Conservation (phyloP, 2,888 invertebrate species). For the Galerucella calmariensis region DNA sequence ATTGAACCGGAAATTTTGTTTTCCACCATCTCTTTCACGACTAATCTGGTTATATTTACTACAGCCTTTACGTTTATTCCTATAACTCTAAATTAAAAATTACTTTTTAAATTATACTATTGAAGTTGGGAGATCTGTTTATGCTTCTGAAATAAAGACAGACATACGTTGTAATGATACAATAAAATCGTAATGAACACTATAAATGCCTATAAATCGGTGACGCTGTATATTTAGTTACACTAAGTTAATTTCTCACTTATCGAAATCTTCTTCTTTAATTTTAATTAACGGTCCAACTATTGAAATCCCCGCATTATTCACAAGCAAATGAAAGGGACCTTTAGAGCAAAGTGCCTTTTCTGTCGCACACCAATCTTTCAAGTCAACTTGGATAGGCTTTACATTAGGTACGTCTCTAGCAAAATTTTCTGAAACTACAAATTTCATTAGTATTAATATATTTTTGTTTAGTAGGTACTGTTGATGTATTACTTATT, state of each 20-base stretch:
- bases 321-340: constrained; percentile 85
- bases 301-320: constrained; percentile 85
- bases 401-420: constrained; percentile 69
- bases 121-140: neutral
- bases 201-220: neutral
- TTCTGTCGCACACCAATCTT: constrained; percentile 80
- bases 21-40: constrained; percentile 78
- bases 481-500: constrained; percentile 53
- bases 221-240: neutral
- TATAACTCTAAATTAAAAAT: constrained; percentile 70
- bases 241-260: constrained; percentile 63
- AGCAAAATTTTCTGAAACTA: constrained; percentile 51
- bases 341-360: constrained; percentile 70
- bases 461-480: neutral
- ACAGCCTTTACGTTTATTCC: constrained; percentile 86
- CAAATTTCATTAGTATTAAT: constrained; percentile 24
- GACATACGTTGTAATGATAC: too few relatives aligned
- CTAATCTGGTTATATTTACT: constrained; percentile 86
- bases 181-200: too few relatives aligned
- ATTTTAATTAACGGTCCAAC: constrained; percentile 73
- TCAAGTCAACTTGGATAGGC: constrained; percentile 77
- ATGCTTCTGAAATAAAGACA: too few relatives aligned
- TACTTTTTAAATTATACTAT: neutral
- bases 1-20: constrained; percentile 80
- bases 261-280: constrained; percentile 74